These are phyloP conservation scores for Nasonia oneida DNA, from an alignment of 2,888 invertebrate genomes.

Conservation along the genomic window DNA sequence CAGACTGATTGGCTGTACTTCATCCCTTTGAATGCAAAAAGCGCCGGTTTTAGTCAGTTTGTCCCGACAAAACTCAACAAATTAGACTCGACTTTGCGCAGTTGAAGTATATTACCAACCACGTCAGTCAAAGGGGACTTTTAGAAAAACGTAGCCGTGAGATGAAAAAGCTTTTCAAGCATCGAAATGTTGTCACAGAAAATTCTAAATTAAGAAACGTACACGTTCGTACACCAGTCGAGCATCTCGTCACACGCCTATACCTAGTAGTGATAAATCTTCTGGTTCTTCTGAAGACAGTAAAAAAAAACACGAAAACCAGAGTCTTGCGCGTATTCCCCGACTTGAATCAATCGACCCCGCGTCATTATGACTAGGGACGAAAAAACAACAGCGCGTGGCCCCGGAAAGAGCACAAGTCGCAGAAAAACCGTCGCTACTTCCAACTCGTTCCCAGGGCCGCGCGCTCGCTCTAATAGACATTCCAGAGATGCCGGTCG, in stretches of 20 bases:
- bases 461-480: constrained; percentile 21
- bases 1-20: background rate
- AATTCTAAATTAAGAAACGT: background rate
- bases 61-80: too few relatives aligned
- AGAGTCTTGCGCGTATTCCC: background rate
- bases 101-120: too few relatives aligned
- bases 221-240: background rate
- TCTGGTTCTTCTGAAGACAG: background rate
- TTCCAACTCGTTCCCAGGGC: constrained; percentile 27
- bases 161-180: too few relatives aligned
- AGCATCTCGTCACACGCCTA: background rate
- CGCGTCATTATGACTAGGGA: background rate
- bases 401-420: background rate
- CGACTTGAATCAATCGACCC: background rate
- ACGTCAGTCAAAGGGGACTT: background rate
- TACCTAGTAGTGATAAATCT: background rate
- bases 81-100: too few relatives aligned
- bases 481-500: constrained; percentile 43
- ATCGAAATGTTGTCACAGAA: background rate
- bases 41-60: too few relatives aligned
- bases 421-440: background rate
- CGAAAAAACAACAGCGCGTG: background rate
- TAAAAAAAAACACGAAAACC: background rate
- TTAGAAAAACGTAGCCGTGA: background rate
- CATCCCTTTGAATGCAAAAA: background rate